These are phyloP conservation scores for Pyrrhosoma nymphula DNA, from an alignment of 2,888 invertebrate species.

Conservation along the genomic window DNA sequence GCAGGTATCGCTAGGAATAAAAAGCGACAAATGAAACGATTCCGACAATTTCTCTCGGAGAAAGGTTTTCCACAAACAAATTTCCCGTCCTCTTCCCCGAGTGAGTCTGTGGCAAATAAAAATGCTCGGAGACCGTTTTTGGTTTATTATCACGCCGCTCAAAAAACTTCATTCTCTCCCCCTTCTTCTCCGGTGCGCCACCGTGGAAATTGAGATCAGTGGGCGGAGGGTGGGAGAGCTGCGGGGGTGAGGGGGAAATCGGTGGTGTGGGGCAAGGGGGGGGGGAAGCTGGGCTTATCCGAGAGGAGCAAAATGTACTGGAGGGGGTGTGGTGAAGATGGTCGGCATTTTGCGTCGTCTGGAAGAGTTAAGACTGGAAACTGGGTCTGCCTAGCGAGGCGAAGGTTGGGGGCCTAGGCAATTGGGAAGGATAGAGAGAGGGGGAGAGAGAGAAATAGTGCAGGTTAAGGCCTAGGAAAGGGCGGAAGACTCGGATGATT, in stretches of 20 bases:
- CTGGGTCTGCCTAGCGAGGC: not conserved
- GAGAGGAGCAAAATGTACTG: not conserved
- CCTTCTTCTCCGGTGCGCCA: not conserved
- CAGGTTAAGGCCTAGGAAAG: not conserved
- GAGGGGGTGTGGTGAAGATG: not conserved
- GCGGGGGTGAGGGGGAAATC: not conserved
- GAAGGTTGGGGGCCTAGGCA: not conserved
- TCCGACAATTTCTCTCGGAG: not conserved
- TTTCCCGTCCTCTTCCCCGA: not conserved
- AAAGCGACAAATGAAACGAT: not conserved
- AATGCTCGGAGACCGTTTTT: conserved; percentile 19
- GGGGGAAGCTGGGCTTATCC: not conserved
- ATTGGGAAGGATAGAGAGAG: not conserved
- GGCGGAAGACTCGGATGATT: not conserved
- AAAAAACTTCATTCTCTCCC: conserved; percentile 40
- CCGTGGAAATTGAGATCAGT: conserved; percentile 23
- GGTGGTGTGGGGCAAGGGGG: not conserved
- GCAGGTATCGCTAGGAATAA: not conserved
- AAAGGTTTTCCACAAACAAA: not conserved
- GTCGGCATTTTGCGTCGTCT: not conserved
- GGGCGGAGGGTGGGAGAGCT: not conserved
- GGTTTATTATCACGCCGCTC: conserved; percentile 43
- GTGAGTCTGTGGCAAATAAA: not conserved
- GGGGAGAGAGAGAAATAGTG: not conserved
- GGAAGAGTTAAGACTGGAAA: not conserved